phyloP scores from a whole-genome alignment of 2,888 invertebrate species.

The Metallyticus violacea region DNA sequence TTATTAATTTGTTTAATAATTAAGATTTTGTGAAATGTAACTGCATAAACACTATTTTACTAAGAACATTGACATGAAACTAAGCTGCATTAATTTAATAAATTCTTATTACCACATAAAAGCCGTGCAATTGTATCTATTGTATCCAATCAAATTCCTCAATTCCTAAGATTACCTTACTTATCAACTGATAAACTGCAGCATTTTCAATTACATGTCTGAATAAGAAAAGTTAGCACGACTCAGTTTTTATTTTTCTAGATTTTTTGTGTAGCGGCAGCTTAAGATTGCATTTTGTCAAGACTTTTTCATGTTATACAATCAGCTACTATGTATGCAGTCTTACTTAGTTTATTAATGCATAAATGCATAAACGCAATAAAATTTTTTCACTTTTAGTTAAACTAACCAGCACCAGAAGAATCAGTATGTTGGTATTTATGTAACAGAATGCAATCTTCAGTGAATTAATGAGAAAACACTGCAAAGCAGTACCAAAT shows the following conservation, averaged over 20 bases:
- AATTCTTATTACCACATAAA: no score
- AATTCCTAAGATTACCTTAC: slow-evolving; percentile 1
- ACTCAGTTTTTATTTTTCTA: neutral
- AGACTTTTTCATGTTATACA: neutral
- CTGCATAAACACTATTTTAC: no score
- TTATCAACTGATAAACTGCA: slow-evolving; percentile 1
- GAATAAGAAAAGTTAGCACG: slow-evolving; percentile 9
- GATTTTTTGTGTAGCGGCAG: neutral
- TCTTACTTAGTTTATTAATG: neutral
- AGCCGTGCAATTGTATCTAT: no score
- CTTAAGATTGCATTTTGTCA: neutral
- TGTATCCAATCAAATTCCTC: no score
- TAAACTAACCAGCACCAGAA: neutral
- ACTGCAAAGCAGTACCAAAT: slow-evolving; percentile 2
- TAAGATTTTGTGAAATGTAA: no score
- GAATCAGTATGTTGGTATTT: neutral
- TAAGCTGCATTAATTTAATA: no score
- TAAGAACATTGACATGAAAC: no score
- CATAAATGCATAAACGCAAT: neutral
- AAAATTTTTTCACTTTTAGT: neutral
- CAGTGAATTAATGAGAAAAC: neutral
- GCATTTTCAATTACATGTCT: neutral
- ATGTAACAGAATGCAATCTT: neutral
- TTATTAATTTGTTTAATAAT: no score
- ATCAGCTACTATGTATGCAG: neutral